Evolutionary conservation across 1,140 invertebrate species (phyloP).

Genomic region (Gonatopus flavifemur): DNA sequence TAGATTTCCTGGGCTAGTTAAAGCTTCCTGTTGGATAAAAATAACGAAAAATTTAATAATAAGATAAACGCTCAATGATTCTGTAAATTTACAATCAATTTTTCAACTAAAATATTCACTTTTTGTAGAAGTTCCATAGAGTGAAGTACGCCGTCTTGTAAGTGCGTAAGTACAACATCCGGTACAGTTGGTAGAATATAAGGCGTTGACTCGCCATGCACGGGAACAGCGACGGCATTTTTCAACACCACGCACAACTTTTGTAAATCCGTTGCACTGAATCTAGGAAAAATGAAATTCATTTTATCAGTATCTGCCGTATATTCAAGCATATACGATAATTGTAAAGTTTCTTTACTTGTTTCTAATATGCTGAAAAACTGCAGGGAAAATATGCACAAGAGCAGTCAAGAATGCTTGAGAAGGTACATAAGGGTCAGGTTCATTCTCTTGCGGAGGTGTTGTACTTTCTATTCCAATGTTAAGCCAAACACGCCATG

Average conservation of each 20-base stretch:
- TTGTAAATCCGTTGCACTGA: constrained; percentile 75
- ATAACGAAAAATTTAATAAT: background rate
- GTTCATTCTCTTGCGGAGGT: constrained; percentile 63
- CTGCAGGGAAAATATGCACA: constrained; percentile 90
- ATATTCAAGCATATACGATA: background rate
- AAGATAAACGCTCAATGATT: too few relatives aligned
- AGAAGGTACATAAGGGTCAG: constrained; percentile 79
- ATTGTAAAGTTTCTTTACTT: too few relatives aligned
- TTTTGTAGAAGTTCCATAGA: constrained; percentile 80
- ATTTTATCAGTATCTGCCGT: too few relatives aligned
- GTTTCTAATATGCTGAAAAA: constrained; percentile 87
- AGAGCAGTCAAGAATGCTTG: constrained; percentile 91
- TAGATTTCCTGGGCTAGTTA: constrained; percentile 66
- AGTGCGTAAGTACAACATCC: constrained; percentile 75
- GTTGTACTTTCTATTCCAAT: constrained; percentile 79
- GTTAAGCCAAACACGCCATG: constrained; percentile 84
- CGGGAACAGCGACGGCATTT: constrained; percentile 77
- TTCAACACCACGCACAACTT: constrained; percentile 79
- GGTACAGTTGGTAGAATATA: constrained; percentile 75
- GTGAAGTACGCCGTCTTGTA: constrained; percentile 81
- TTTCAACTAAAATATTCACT: constrained; percentile 42
- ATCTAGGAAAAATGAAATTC: constrained; percentile 54
- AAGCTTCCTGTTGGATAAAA: constrained; percentile 64
- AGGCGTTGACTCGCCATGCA: constrained; percentile 79
- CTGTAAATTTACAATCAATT: too few relatives aligned